Evolutionary conservation across 2,113 vertebrate species (phyloP).

Genomic region (Spilogale gracilis): DNA sequence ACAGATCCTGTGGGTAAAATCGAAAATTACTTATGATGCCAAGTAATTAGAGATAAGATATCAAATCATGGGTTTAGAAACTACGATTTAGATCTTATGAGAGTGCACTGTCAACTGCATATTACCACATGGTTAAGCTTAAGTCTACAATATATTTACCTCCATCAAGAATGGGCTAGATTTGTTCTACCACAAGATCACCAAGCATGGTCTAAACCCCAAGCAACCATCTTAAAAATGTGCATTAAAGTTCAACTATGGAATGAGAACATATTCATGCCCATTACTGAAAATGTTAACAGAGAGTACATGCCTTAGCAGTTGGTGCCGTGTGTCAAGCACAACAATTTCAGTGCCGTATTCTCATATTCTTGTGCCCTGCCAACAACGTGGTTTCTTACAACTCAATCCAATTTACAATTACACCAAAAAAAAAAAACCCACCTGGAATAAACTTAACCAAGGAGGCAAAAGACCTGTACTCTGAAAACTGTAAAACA

Average conservation of each 20-base stretch:
- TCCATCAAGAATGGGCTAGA: neutral
- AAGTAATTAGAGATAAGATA: conserved; percentile 18
- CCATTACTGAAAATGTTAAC: neutral
- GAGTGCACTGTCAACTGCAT: neutral
- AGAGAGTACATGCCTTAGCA: neutral
- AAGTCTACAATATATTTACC: conserved; percentile 6
- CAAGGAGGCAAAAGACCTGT: neutral
- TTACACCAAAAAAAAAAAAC: neutral
- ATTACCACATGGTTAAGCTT: neutral
- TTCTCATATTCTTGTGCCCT: neutral
- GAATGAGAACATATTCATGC: neutral
- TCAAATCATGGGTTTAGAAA: conserved; percentile 4
- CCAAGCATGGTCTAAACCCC: neutral
- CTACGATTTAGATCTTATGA: neutral
- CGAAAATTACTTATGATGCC: conserved; percentile 4
- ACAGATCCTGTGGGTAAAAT: neutral
- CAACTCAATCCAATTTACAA: neutral
- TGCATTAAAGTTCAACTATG: neutral
- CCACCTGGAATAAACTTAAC: neutral
- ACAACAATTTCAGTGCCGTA: neutral
- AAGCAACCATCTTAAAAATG: neutral
- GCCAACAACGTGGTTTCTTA: neutral
- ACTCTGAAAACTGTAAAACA: neutral
- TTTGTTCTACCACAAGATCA: neutral
- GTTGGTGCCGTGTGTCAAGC: neutral